Conservation (phyloP, 2,888 invertebrate species). For the Lasiommata megera region DNA sequence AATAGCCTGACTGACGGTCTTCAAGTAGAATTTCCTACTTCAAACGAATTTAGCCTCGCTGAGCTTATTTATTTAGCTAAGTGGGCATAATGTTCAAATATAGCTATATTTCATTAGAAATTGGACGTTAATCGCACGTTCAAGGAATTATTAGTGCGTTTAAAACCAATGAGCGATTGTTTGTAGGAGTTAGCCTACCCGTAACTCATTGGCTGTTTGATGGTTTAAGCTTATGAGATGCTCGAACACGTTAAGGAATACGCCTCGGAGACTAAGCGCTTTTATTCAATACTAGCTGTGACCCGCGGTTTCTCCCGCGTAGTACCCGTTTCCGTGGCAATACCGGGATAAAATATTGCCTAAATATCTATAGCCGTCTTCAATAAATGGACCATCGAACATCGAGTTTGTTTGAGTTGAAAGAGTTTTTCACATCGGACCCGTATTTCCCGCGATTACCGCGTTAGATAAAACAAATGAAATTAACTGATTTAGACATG, state of each 20-base stretch:
- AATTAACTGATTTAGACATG: too few relatives aligned
- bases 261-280: neutral
- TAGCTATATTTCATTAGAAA: conserved; percentile 17
- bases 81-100: conserved; percentile 2
- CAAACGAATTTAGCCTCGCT: neutral
- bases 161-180: conserved; percentile 11
- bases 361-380: too few relatives aligned
- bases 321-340: too few relatives aligned
- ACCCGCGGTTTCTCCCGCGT: too few relatives aligned
- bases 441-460: too few relatives aligned
- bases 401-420: too few relatives aligned
- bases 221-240: neutral
- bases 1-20: too few relatives aligned
- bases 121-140: conserved; percentile 17
- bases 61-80: neutral
- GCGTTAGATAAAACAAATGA: too few relatives aligned
- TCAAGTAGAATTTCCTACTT: neutral
- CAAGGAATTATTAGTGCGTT: conserved; percentile 15
- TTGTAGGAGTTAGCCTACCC: neutral
- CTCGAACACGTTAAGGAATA: neutral
- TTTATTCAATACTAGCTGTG: too few relatives aligned
- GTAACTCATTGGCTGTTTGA: conserved; percentile 13
- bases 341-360: too few relatives aligned
- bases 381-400: too few relatives aligned
- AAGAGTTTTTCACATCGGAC: too few relatives aligned